phyloP scores from a whole-genome alignment of 2,113 vertebrate genomes.

The Mohoua ochrocephala region DNA sequence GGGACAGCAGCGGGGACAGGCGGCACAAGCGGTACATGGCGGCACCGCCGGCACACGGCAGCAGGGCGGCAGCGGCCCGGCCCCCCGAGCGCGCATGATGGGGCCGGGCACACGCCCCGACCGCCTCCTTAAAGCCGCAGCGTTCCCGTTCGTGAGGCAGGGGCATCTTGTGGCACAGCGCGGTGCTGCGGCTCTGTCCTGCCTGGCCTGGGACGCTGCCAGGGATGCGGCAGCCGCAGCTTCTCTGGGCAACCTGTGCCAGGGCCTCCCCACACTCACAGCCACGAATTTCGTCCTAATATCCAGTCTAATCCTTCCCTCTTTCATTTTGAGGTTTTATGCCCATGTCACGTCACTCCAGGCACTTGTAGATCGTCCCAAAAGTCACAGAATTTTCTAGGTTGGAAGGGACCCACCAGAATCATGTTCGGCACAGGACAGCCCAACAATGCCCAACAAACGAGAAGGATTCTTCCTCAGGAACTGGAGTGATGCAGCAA shows the following conservation, averaged over 20 bases:
- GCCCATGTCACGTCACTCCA: accelerated
- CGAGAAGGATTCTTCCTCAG: neutral
- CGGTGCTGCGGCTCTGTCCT: neutral
- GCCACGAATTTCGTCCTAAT: accelerated
- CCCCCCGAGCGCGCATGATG: neutral
- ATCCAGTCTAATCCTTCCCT: neutral
- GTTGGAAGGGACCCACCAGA: neutral
- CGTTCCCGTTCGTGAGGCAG: accelerated
- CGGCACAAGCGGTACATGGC: neutral
- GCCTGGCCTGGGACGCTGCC: accelerated
- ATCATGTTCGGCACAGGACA: too few species aligned
- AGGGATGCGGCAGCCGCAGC: neutral
- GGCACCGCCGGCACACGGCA: neutral
- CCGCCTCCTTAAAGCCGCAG: neutral
- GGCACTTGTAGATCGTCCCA: too few species aligned
- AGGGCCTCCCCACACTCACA: accelerated
- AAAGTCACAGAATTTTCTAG: accelerated
- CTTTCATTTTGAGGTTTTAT: neutral
- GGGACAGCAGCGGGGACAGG: too few species aligned
- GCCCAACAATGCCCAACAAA: neutral
- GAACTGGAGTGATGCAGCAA: neutral
- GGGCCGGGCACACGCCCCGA: neutral
- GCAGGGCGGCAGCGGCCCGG: neutral
- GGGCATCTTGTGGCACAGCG: accelerated
- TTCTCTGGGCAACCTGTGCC: accelerated